Evolutionary conservation across 2,113 vertebrate species (phyloP).

Genomic region (Chrysemys picta): DNA sequence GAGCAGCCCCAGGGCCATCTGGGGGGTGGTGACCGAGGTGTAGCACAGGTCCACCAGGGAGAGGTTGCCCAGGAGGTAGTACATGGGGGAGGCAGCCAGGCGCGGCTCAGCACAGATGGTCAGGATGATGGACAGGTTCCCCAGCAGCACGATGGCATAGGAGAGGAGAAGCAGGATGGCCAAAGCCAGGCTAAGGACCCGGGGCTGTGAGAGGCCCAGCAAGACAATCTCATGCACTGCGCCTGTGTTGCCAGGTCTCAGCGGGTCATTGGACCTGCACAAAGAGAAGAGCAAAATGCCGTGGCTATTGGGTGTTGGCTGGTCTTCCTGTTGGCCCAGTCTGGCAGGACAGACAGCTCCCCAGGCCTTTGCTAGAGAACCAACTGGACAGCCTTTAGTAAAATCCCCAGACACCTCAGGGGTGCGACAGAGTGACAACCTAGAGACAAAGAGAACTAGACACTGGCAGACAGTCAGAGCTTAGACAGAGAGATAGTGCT

Average conservation of each 20-base stretch:
- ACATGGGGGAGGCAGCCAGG: slow-evolving; percentile 7
- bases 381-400: too few relatives aligned
- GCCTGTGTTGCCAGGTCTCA: background rate
- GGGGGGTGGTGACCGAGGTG: slow-evolving; percentile 51
- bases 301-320: too few relatives aligned
- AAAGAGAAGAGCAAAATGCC: background rate
- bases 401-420: too few relatives aligned
- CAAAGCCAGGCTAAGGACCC: slow-evolving; percentile 1
- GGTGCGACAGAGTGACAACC: too few relatives aligned
- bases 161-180: background rate
- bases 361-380: too few relatives aligned
- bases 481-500: too few relatives aligned
- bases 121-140: slow-evolving; percentile 14
- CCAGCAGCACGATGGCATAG: background rate
- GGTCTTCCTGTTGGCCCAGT: too few relatives aligned
- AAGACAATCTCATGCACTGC: slow-evolving; percentile 3
- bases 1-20: slow-evolving; percentile 57
- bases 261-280: background rate
- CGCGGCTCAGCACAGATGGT: background rate
- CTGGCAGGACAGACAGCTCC: too few relatives aligned
- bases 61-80: slow-evolving; percentile 28
- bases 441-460: too few relatives aligned
- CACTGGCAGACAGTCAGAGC: too few relatives aligned
- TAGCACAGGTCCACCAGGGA: slow-evolving; percentile 36
- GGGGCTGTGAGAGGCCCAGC: background rate